Base-by-base conservation (phyloP, 2,888 invertebrate genomes). In the Yponomeuta malinellus region DNA sequence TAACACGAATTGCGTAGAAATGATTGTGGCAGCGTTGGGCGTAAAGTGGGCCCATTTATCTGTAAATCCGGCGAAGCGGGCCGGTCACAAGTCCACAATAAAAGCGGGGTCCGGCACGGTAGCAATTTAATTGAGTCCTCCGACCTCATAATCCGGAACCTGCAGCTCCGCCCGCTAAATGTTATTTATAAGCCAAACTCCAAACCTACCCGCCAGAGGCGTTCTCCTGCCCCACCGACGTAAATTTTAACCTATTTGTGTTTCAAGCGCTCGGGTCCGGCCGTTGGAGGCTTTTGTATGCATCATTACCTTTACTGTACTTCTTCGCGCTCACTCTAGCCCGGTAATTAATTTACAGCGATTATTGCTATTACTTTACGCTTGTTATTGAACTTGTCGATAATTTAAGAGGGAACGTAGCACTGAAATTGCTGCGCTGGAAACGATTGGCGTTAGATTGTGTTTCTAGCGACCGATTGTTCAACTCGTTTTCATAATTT, bases 301-400 rank as follows among this genome's bases (percentile, higher is more conserved):
- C 73, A 72, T 68, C 73, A 72, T 71, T 71, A 79, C 82, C 83
- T 88, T 85, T 82, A 84, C 82, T 83, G 86, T 85, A 86, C 88
- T 88, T 83, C 85, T 84, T 83, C 82, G 81, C 82, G 83, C 83
- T 82, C 79, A 75, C 82, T 82, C 81, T 81, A 79, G 83, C 80
- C 79, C 78, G 81, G 80, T 85, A 88, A 88, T 89, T 89, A 89
- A 90, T 89, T 88, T 86, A 83, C 83, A 79, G 80, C 86, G 84
- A 88, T 89, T 89, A 88, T 87, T 84, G 85, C 86, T 82, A 84
- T 87, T 88, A 84, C 77, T 85, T 83, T 82, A 85, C 79, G 87
- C 86, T 87, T 88, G 88, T 89, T 90, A 88, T 90, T 87, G 88
- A 88, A 88, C 84, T 86, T 89, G 90, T 88, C 86, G 89, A 89